phyloP scores from a whole-genome alignment of 2,888 invertebrate species.

The Melanotus villosus region DNA sequence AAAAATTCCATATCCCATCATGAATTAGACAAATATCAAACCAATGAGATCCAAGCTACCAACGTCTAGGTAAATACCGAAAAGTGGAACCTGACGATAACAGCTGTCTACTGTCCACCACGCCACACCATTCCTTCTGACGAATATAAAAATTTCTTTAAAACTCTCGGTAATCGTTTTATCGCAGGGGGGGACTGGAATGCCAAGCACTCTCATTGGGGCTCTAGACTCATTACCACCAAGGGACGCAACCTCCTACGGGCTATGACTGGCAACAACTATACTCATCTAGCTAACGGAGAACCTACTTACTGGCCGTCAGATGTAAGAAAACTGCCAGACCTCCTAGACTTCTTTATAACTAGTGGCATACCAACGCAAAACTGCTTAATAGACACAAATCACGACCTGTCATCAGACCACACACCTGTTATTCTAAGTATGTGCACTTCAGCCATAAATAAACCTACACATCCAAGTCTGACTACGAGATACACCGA shows the following conservation, averaged over 20 bases:
- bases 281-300: neutral
- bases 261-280: neutral
- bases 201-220: conserved; percentile 36
- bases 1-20: conserved; percentile 3
- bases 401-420: neutral
- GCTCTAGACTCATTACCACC: conserved; percentile 12
- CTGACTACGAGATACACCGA: neutral
- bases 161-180: conserved; percentile 39
- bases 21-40: conserved; percentile 11
- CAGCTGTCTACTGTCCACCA: conserved; percentile 10
- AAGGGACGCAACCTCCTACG: conserved; percentile 17
- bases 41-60: conserved; percentile 16
- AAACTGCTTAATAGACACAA: conserved; percentile 6
- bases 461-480: neutral
- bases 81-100: conserved; percentile 10
- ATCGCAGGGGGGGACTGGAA: conserved; percentile 50
- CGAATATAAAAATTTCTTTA: neutral
- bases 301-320: conserved; percentile 2
- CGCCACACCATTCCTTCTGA: conserved; percentile 3
- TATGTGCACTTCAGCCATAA: neutral
- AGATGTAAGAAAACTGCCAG: neutral
- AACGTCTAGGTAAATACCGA: conserved; percentile 12
- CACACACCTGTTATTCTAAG: neutral
- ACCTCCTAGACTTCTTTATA: conserved; percentile 2
- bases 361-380: conserved; percentile 9